Conservation (phyloP, 2,797 vertebrate genomes). For the Naso thynnoides region DNA sequence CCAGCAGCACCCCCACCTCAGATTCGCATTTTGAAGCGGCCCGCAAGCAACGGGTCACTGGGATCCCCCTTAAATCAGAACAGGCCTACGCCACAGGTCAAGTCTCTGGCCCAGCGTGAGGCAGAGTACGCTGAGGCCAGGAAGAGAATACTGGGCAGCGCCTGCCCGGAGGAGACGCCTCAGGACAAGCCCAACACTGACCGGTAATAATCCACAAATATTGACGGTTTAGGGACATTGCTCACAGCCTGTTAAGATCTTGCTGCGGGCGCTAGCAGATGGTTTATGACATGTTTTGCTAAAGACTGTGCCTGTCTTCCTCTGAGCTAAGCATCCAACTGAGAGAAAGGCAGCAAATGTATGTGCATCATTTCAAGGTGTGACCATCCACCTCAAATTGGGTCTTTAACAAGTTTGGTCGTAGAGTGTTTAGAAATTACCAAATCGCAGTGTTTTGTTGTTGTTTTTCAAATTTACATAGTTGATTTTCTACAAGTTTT, state of each 20-base stretch:
- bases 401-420: neutral
- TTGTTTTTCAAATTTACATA: neutral
- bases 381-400: neutral
- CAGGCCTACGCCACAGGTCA: slow-evolving; percentile 91
- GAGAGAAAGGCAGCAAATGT: neutral
- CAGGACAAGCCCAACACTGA: slow-evolving; percentile 91
- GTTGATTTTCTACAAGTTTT: neutral
- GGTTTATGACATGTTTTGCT: neutral
- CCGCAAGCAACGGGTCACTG: slow-evolving; percentile 92
- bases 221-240: neutral
- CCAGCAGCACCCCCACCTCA: slow-evolving; percentile 92
- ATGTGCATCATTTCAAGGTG: neutral
- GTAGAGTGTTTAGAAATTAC: neutral
- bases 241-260: neutral
- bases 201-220: slow-evolving; percentile 77
- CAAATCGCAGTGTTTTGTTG: neutral
- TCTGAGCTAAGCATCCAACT: neutral
- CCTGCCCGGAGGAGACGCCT: slow-evolving; percentile 93
- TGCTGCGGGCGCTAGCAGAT: neutral
- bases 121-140: slow-evolving; percentile 97
- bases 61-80: slow-evolving; percentile 85
- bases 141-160: slow-evolving; percentile 96
- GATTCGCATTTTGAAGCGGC: slow-evolving; percentile 97
- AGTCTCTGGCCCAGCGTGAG: slow-evolving; percentile 96
- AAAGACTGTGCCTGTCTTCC: neutral